phyloP scores from a whole-genome alignment of 37 sponge, comb jelly and placozoan species.

The Crambe crambe region DNA sequence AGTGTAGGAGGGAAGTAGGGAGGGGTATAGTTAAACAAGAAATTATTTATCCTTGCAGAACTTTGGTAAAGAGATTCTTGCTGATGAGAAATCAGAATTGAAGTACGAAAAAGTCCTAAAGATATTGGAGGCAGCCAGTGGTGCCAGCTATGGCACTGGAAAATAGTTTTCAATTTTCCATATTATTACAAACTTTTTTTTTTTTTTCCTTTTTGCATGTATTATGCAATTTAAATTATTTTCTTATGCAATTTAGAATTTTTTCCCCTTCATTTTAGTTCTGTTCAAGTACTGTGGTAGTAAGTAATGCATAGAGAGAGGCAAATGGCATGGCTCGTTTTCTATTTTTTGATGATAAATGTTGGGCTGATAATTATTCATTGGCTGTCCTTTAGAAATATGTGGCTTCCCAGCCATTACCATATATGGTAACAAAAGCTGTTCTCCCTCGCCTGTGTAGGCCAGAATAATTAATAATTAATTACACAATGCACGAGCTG shows the following conservation, averaged over 20 bases:
- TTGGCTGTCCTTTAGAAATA: not conserved
- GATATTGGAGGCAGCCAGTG: conserved; percentile 78
- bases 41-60: conserved; percentile 38
- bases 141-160: conserved; percentile 93
- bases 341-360: not conserved
- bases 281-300: too few species aligned
- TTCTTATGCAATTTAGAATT: too few species aligned
- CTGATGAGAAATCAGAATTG: conserved; percentile 70
- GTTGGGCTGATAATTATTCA: not conserved
- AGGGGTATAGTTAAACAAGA: not conserved
- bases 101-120: conserved; percentile 56
- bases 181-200: not conserved
- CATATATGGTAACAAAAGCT: conserved; percentile 1
- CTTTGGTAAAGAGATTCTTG: conserved; percentile 82
- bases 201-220: not conserved
- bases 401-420: not conserved
- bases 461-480: too few species aligned
- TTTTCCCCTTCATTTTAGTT: too few species aligned
- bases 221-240: too few species aligned
- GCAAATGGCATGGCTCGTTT: too few species aligned
- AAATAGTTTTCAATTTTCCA: conserved; percentile 17
- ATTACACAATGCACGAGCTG: too few species aligned
- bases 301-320: too few species aligned
- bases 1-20: conserved; percentile 7
- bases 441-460: too few species aligned